Percentiles rank a stretch among this genome's conserved stretches.
These are phyloP conservation scores for Cosmia pyralina DNA, from an alignment of 2,888 invertebrate genomes.

Conservation along the genomic window DNA sequence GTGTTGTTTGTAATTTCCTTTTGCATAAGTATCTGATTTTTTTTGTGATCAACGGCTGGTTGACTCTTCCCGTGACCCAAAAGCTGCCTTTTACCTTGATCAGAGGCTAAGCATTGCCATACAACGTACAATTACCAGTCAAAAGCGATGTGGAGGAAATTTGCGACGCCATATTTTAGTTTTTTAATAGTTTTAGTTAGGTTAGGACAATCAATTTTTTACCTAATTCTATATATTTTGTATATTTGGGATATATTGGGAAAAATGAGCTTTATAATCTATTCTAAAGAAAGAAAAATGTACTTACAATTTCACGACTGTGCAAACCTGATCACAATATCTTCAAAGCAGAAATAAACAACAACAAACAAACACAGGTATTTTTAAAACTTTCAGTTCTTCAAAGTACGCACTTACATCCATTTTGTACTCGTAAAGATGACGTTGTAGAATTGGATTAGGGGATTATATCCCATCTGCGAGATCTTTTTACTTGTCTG, in stretches of 20 bases:
- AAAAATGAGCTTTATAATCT: conserved; percentile 5
- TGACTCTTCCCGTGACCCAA: too few relatives aligned
- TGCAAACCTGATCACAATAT: conserved; percentile 1
- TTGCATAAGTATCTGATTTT: background rate
- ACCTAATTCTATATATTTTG: too few relatives aligned
- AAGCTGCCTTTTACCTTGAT: too few relatives aligned
- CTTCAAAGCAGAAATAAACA: conserved; percentile 12
- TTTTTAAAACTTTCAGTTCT: conserved; percentile 38
- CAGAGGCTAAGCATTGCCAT: too few relatives aligned
- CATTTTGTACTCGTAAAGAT: conserved; percentile 52
- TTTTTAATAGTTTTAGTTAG: too few relatives aligned
- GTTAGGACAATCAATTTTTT: too few relatives aligned
- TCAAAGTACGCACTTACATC: conserved; percentile 32
- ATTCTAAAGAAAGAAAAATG: conserved; percentile 10
- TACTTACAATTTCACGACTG: background rate
- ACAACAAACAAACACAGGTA: conserved; percentile 20
- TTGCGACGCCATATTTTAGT: too few relatives aligned
- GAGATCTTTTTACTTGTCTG: conserved; percentile 45
- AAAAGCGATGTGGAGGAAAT: too few relatives aligned
- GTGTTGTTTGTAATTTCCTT: background rate
- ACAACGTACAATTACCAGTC: too few relatives aligned
- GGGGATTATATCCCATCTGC: conserved; percentile 53
- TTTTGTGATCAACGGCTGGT: too few relatives aligned
- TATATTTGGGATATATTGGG: background rate
- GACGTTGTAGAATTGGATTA: conserved; percentile 53